phyloP scores from a whole-genome alignment of 1,140 invertebrate species.

The Meloidogyne floridensis region DNA sequence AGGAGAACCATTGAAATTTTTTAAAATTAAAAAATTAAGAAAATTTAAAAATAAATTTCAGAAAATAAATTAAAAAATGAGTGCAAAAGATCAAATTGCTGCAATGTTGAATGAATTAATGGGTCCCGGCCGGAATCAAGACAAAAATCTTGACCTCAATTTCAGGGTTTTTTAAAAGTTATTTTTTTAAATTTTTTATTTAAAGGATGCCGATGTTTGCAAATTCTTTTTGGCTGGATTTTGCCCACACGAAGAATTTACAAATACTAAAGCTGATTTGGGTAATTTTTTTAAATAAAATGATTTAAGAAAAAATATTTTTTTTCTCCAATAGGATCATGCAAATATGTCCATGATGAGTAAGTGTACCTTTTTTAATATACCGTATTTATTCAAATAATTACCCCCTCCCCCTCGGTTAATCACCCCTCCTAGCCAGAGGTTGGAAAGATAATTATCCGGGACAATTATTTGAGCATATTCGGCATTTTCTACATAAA shows the following conservation, averaged over 20 bases:
- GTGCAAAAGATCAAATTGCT: slow-evolving; percentile 48
- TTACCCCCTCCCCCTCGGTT: too few relatives aligned
- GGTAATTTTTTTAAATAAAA: slow-evolving; percentile 37
- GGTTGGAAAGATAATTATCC: too few relatives aligned
- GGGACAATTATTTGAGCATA: too few relatives aligned
- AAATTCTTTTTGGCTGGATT: slow-evolving; percentile 51
- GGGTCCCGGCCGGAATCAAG: slow-evolving; percentile 46
- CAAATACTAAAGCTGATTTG: slow-evolving; percentile 51
- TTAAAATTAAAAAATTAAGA: background rate
- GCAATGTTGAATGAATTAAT: slow-evolving; percentile 53
- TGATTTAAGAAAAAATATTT: background rate
- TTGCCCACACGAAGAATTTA: slow-evolving; percentile 50
- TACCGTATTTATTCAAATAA: background rate
- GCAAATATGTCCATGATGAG: slow-evolving; percentile 45
- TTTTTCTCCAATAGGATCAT: slow-evolving; percentile 34
- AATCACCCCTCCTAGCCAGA: too few relatives aligned
- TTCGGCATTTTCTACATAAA: too few relatives aligned
- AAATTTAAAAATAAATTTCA: background rate
- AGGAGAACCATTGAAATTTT: too few relatives aligned
- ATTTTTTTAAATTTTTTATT: background rate
- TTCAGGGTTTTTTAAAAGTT: slow-evolving; percentile 18
- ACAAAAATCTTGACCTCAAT: slow-evolving; percentile 31
- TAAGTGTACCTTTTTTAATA: background rate
- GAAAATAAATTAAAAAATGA: slow-evolving; percentile 34
- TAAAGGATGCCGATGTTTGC: slow-evolving; percentile 47